phyloP scores from a whole-genome alignment of 2,113 vertebrate genomes.

The Poeciliopsis retropinna region DNA sequence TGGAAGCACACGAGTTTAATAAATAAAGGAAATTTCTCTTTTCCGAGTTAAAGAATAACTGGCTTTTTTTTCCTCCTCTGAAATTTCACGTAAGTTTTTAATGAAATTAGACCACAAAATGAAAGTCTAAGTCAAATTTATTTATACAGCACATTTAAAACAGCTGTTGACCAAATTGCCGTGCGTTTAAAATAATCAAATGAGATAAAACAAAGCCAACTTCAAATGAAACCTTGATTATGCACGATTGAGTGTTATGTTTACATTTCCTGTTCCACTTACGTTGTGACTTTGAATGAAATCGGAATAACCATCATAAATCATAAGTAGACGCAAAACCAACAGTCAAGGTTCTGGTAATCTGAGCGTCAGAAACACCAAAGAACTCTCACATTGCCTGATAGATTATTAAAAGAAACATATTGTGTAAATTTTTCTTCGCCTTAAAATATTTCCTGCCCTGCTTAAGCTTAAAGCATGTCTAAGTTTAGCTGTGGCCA shows the following conservation, averaged over 20 bases:
- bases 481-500: constrained; percentile 3
- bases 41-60: neutral
- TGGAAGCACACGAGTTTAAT: neutral
- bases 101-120: too few species aligned
- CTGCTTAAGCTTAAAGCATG: neutral
- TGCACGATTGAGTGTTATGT: too few species aligned
- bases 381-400: neutral
- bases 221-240: too few species aligned
- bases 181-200: too few species aligned
- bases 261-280: too few species aligned
- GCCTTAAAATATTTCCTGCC: constrained; percentile 5
- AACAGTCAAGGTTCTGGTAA: neutral
- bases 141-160: too few species aligned
- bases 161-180: too few species aligned
- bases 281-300: neutral
- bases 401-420: neutral
- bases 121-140: too few species aligned
- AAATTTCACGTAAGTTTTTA: neutral
- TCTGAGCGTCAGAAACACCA: neutral
- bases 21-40: neutral
- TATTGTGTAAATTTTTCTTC: neutral
- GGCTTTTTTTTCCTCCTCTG: neutral
- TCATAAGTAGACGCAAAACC: neutral
- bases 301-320: neutral
- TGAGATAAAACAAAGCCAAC: too few species aligned